phyloP scores from a whole-genome alignment of 2,113 vertebrate genomes.

The Arenaria interpres region DNA sequence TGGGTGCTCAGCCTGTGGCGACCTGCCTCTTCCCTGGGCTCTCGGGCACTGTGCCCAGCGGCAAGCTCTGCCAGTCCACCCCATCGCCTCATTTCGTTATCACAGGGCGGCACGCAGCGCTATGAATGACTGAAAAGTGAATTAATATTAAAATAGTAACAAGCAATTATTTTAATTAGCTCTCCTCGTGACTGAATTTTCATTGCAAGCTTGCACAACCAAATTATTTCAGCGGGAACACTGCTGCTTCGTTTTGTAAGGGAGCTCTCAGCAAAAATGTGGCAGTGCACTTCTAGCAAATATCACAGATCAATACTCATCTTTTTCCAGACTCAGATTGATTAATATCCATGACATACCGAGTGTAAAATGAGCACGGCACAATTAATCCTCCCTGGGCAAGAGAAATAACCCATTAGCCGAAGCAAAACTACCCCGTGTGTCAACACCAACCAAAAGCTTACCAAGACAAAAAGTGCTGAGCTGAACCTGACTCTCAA shows the following conservation, averaged over 20 bases:
- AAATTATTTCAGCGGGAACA: background rate
- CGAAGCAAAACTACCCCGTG: background rate
- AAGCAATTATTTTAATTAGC: conserved; percentile 35
- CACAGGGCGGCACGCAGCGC: background rate
- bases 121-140: background rate
- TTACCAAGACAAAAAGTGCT: background rate
- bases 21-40: background rate
- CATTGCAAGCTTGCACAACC: background rate
- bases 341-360: conserved; percentile 40
- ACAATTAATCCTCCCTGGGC: conserved; percentile 27
- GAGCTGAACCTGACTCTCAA: background rate
- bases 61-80: background rate
- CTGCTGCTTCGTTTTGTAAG: background rate
- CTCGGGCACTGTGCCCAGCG: accelerated
- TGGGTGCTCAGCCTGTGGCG: background rate
- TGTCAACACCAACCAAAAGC: background rate
- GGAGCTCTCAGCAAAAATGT: background rate
- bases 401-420: conserved; percentile 31
- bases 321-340: conserved; percentile 16
- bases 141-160: conserved; percentile 25
- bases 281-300: background rate
- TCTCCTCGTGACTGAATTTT: background rate
- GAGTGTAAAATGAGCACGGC: background rate
- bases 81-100: background rate
- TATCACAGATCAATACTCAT: conserved; percentile 49